phyloP scores from a whole-genome alignment of 1,140 invertebrate species.

The Rhyacophila brunnea region DNA sequence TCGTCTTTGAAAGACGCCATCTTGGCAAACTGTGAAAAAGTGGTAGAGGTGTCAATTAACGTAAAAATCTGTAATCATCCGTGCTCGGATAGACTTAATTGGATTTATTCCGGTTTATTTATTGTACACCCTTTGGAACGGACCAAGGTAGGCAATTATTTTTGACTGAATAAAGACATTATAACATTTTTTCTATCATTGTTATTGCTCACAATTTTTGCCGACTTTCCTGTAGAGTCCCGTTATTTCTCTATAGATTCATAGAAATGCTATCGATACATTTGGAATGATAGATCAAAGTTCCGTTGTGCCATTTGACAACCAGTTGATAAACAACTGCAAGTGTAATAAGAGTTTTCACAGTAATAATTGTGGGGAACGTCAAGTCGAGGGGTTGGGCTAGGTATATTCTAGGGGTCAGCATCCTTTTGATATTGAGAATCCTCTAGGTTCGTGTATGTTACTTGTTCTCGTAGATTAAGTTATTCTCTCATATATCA shows the following conservation, averaged over 20 bases:
- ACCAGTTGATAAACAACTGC: neutral
- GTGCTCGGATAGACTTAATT: conserved; percentile 13
- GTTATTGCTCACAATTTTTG: conserved; percentile 24
- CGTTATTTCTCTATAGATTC: conserved; percentile 11
- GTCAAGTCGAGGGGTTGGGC: conserved; percentile 26
- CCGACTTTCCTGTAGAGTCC: conserved; percentile 17
- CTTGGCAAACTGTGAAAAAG: conserved; percentile 30
- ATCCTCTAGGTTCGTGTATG: conserved; percentile 5
- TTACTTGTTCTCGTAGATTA: neutral
- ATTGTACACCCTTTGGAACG: conserved; percentile 28
- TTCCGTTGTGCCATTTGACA: too few relatives aligned
- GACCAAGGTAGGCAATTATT: conserved; percentile 27
- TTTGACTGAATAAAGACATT: conserved; percentile 5
- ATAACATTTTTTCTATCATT: conserved; percentile 18
- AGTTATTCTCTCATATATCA: too few relatives aligned
- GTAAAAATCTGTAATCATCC: conserved; percentile 25
- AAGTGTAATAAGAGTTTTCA: neutral
- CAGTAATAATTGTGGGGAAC: neutral
- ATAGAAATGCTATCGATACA: too few relatives aligned
- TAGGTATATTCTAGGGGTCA: conserved; percentile 17
- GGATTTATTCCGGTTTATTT: conserved; percentile 27
- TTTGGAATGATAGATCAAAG: too few relatives aligned
- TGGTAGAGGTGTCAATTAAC: conserved; percentile 20
- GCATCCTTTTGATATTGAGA: conserved; percentile 16
- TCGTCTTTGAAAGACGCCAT: conserved; percentile 56